Conservation (phyloP, 2,113 vertebrate genomes). For the Mobula birostris region DNA sequence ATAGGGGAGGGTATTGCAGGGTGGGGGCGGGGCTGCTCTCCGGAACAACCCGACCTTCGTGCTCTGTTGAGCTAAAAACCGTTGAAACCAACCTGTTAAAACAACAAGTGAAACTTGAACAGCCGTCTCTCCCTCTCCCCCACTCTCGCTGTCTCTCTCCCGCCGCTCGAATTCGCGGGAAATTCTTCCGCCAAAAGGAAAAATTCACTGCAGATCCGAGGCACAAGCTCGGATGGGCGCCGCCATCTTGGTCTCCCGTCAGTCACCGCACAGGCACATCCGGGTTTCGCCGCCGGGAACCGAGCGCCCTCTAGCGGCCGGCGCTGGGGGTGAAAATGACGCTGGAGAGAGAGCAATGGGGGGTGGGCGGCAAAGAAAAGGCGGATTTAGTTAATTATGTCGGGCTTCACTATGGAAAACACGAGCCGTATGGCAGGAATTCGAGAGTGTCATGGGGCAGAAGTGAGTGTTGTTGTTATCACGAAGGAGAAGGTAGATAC, state of each 20-base stretch:
- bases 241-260: constrained; percentile 31
- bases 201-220: background rate
- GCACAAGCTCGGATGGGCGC: background rate
- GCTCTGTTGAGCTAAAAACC: background rate
- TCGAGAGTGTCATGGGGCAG: too few species aligned
- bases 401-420: too few species aligned
- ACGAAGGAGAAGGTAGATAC: too few species aligned
- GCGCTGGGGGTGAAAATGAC: too few species aligned
- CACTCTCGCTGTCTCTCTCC: background rate
- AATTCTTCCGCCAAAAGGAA: background rate
- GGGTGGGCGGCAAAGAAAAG: too few species aligned
- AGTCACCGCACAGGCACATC: background rate
- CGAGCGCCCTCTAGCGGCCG: background rate
- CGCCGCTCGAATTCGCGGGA: background rate
- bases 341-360: too few species aligned
- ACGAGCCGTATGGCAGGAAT: too few species aligned
- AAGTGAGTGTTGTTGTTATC: too few species aligned
- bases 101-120: background rate
- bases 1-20: too few species aligned
- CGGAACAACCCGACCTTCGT: too few species aligned
- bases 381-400: too few species aligned
- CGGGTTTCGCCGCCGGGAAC: background rate
- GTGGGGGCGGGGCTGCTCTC: too few species aligned
- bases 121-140: background rate
- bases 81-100: background rate